These are phyloP conservation scores for Oreochromis spilurus DNA, from an alignment of 2,113 vertebrate genomes.

Conservation along the genomic window DNA sequence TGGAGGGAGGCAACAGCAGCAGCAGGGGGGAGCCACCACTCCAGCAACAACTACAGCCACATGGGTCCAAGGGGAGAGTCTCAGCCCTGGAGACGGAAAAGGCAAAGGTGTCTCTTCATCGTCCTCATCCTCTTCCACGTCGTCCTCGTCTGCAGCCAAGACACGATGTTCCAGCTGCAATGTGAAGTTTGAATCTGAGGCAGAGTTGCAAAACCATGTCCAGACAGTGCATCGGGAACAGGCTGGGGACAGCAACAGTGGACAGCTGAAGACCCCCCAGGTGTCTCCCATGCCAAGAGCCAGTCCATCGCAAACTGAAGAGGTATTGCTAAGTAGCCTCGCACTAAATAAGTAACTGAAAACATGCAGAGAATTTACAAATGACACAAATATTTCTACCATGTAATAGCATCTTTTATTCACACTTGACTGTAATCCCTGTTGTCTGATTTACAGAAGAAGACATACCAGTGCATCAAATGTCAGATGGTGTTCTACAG, in stretches of 20 bases:
- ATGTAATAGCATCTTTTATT: neutral
- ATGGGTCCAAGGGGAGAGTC: conserved; percentile 81
- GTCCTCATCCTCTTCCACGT: conserved; percentile 70
- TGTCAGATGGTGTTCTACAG: conserved; percentile 99
- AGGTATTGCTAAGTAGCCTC: conserved; percentile 75
- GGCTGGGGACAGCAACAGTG: conserved; percentile 81
- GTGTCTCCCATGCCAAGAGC: conserved; percentile 95
- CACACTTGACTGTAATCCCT: neutral
- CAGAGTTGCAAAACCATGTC: conserved; percentile 92
- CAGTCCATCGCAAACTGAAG: conserved; percentile 94
- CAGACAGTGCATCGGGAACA: conserved; percentile 91
- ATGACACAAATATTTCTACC: neutral
- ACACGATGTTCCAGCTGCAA: conserved; percentile 96
- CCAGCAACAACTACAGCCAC: conserved; percentile 67
- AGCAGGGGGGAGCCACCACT: conserved; percentile 46
- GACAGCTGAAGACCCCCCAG: conserved; percentile 89
- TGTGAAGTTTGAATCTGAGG: conserved; percentile 97
- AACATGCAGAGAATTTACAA: neutral
- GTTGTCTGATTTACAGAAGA: conserved; percentile 82
- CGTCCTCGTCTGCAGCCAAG: conserved; percentile 73
- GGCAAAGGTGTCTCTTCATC: conserved; percentile 81
- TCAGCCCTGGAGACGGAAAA: conserved; percentile 86
- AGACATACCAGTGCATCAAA: conserved; percentile 99
- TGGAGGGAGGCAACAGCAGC: conserved; percentile 77
- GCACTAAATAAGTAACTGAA: neutral